Evolutionary conservation across 2,888 invertebrate species (phyloP).

Genomic region (Neoaliturus tenellus): DNA sequence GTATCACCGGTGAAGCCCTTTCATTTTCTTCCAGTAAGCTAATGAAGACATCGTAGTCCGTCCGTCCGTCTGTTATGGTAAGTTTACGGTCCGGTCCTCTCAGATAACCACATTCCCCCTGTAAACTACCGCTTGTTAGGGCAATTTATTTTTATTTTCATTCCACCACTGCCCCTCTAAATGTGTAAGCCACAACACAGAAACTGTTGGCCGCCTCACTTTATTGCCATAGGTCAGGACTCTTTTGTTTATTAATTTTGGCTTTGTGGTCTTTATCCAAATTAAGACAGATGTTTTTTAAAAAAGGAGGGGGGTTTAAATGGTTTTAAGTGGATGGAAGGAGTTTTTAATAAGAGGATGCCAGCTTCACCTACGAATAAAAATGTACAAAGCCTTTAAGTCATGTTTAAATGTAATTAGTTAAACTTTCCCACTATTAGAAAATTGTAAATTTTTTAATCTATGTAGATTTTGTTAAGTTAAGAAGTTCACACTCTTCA

Average conservation of each 20-base stretch:
- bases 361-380: too few relatives aligned
- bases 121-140: slow-evolving; percentile 21
- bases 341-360: too few relatives aligned
- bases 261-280: neutral
- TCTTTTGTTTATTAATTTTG: neutral
- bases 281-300: too few relatives aligned
- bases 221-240: neutral
- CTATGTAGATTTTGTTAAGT: too few relatives aligned
- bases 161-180: neutral
- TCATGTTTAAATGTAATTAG: too few relatives aligned
- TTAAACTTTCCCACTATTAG: too few relatives aligned
- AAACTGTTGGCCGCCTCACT: neutral
- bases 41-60: neutral
- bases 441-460: too few relatives aligned
- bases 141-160: slow-evolving; percentile 26
- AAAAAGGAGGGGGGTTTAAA: too few relatives aligned
- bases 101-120: slow-evolving; percentile 38
- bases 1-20: neutral
- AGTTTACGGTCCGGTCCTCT: neutral
- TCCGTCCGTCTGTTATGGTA: neutral
- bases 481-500: too few relatives aligned
- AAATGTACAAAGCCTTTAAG: too few relatives aligned
- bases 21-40: neutral
- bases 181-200: slow-evolving; percentile 24
- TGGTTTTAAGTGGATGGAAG: too few relatives aligned